Evolutionary conservation across 2,113 vertebrate species (phyloP).

Genomic region (Halcyon senegalensis): DNA sequence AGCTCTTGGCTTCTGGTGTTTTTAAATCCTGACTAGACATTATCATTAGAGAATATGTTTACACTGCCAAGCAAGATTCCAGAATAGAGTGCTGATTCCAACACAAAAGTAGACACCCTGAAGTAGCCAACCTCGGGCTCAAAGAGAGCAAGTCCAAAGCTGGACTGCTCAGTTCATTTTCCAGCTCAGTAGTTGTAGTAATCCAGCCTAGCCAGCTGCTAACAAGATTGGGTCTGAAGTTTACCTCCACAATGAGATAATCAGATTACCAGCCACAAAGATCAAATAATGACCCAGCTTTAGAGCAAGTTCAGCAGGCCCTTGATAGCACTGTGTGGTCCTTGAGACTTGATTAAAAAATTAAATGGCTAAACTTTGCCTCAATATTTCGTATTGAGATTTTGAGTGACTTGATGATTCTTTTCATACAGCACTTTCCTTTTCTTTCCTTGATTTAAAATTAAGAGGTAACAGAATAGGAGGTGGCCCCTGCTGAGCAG

Average conservation of each 20-base stretch:
- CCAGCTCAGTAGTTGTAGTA: constrained; percentile 97
- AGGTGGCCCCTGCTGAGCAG: constrained; percentile 74
- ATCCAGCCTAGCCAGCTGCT: constrained; percentile 99
- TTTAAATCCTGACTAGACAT: constrained; percentile 30
- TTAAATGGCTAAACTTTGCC: constrained; percentile 84
- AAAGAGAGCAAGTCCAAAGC: constrained; percentile 99
- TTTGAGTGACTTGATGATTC: constrained; percentile 82
- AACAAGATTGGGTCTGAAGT: constrained; percentile 99
- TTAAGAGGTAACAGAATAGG: constrained; percentile 75
- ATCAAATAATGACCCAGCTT: constrained; percentile 99
- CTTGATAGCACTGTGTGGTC: constrained; percentile 99
- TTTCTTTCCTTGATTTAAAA: constrained; percentile 76
- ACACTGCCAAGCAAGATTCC: constrained; percentile 74
- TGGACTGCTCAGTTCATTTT: constrained; percentile 99
- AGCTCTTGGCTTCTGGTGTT: neutral
- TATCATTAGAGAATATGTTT: constrained; percentile 74
- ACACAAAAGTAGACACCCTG: constrained; percentile 88
- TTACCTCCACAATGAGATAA: constrained; percentile 99
- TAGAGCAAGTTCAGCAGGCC: constrained; percentile 98
- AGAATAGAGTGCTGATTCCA: constrained; percentile 91
- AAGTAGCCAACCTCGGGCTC: constrained; percentile 89
- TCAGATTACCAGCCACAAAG: constrained; percentile 99
- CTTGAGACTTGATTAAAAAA: constrained; percentile 96
- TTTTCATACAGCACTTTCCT: constrained; percentile 72
- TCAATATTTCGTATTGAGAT: constrained; percentile 83